phyloP scores from a whole-genome alignment of 2,888 invertebrate species.

The Spialia ferax region DNA sequence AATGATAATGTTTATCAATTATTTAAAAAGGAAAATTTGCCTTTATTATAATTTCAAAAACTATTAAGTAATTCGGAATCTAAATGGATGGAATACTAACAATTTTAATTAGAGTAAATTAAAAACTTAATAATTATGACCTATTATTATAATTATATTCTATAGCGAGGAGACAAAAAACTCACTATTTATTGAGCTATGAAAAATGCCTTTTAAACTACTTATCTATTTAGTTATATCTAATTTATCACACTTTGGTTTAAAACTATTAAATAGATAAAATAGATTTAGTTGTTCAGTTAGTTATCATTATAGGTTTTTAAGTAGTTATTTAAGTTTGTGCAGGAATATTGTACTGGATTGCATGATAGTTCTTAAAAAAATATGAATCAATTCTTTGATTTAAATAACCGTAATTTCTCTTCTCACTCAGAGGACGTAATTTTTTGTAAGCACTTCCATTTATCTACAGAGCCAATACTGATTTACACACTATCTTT shows the following conservation, averaged over 20 bases:
- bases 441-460: constrained; percentile 42
- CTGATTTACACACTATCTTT: background rate
- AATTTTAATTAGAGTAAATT: constrained; percentile 3
- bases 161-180: background rate
- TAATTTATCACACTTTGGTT: constrained; percentile 10
- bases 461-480: constrained; percentile 2
- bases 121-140: background rate
- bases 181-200: constrained; percentile 1
- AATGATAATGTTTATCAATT: background rate
- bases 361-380: constrained; percentile 1
- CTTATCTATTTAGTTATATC: background rate
- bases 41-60: background rate
- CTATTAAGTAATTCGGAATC: constrained; percentile 6
- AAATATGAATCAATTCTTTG: constrained; percentile 19
- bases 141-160: too few species aligned
- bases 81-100: constrained; percentile 16
- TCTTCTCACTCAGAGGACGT: constrained; percentile 65
- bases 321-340: background rate
- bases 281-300: background rate
- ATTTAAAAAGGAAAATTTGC: background rate
- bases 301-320: background rate
- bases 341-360: constrained; percentile 5
- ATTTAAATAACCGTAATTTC: constrained; percentile 47
- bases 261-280: constrained; percentile 7
- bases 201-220: constrained; percentile 1